Evolutionary conservation across 2,888 invertebrate genomes (phyloP).

Genomic region (Helleia helle): DNA sequence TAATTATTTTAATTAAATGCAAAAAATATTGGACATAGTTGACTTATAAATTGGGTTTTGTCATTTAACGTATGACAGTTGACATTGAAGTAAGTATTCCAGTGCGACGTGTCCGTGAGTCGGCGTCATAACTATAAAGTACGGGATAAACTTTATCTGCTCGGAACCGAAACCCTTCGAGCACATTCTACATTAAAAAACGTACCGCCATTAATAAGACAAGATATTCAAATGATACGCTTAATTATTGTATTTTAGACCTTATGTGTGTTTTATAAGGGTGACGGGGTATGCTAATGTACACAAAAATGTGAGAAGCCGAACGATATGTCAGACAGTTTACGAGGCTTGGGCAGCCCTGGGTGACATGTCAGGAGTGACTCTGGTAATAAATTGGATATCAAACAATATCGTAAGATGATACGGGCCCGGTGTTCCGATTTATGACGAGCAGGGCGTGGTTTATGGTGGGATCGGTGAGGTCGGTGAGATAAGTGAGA

Average conservation of each 20-base stretch:
- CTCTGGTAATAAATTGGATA: slow-evolving; percentile 64
- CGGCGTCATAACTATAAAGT: slow-evolving; percentile 1
- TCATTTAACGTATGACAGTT: too few species aligned
- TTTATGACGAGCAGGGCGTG: slow-evolving; percentile 54
- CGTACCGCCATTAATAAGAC: slow-evolving; percentile 56
- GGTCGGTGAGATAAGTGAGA: too few species aligned
- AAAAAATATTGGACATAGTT: too few species aligned
- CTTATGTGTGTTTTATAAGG: slow-evolving; percentile 32
- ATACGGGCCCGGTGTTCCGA: slow-evolving; percentile 56
- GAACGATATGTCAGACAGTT: slow-evolving; percentile 64
- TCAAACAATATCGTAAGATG: slow-evolving; percentile 65
- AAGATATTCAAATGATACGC: slow-evolving; percentile 31
- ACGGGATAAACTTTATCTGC: neutral
- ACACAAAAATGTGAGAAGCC: slow-evolving; percentile 28
- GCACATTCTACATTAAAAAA: slow-evolving; percentile 36
- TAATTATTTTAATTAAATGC: too few species aligned
- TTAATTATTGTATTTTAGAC: slow-evolving; percentile 27
- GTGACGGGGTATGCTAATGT: slow-evolving; percentile 17
- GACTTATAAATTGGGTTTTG: too few species aligned
- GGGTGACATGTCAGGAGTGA: too few species aligned
- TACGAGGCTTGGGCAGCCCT: slow-evolving; percentile 49
- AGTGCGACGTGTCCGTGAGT: too few species aligned
- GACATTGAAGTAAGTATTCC: too few species aligned
- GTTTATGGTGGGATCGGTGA: too few species aligned
- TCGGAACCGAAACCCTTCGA: slow-evolving; percentile 34